phyloP scores from a whole-genome alignment of 64 coral and sea anemone genomes.

The Montipora cactus region DNA sequence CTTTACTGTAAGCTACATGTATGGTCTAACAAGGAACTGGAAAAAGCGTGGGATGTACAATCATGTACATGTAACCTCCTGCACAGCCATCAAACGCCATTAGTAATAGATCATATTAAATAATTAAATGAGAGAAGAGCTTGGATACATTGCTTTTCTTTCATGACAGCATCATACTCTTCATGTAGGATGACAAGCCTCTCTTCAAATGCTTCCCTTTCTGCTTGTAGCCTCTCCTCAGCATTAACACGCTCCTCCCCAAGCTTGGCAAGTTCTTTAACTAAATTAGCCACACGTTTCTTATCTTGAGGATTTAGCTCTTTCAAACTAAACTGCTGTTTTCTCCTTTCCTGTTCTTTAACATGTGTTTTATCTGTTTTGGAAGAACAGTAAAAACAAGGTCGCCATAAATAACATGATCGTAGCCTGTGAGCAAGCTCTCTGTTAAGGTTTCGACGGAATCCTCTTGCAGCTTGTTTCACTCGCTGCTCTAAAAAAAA shows the following conservation, averaged over 20 bases:
- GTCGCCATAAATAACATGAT: neutral
- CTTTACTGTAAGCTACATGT: no score
- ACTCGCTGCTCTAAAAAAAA: no score
- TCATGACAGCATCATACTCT: conserved; percentile 87
- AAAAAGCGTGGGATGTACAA: no score
- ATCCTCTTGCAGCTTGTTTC: no score
- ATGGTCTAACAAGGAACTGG: no score
- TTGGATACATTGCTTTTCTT: conserved; percentile 87
- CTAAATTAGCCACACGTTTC: conserved; percentile 91
- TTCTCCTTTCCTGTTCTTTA: conserved; percentile 5
- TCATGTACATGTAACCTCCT: no score
- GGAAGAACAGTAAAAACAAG: neutral
- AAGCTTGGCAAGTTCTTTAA: conserved; percentile 93
- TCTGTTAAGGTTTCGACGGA: no score
- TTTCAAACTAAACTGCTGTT: conserved; percentile 67
- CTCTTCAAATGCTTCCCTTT: conserved; percentile 95
- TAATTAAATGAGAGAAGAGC: neutral
- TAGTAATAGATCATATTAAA: neutral
- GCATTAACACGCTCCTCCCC: conserved; percentile 91
- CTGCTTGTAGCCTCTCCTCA: conserved; percentile 73
- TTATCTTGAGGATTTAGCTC: conserved; percentile 95
- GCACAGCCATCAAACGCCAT: no score
- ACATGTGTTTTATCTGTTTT: neutral
- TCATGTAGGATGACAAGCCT: conserved; percentile 88
- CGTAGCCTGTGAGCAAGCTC: no score